Evolutionary conservation across 2,888 invertebrate species (phyloP).

Genomic region (Troides oblongomaculatus): DNA sequence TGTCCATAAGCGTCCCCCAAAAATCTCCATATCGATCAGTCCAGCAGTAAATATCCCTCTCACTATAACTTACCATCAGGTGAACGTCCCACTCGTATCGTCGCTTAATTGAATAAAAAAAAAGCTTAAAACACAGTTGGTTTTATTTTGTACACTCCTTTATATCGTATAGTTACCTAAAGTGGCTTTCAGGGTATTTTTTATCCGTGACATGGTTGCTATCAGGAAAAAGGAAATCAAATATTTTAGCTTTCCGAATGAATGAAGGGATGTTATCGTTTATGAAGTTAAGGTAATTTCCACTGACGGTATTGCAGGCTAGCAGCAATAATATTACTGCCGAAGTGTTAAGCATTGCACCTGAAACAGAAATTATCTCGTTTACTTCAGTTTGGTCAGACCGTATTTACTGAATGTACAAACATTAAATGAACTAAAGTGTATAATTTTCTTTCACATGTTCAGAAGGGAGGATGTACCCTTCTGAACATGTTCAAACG

Average conservation of each 20-base stretch:
- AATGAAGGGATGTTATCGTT: slow-evolving; percentile 36
- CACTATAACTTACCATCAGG: too few species aligned
- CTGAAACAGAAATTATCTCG: slow-evolving; percentile 46
- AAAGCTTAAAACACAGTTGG: neutral
- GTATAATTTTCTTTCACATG: too few species aligned
- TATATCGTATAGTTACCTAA: slow-evolving; percentile 34
- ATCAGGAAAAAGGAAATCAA: slow-evolving; percentile 23
- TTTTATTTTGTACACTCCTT: neutral
- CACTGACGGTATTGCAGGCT: slow-evolving; percentile 39
- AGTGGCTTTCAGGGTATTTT: slow-evolving; percentile 53
- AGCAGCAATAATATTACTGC: slow-evolving; percentile 39
- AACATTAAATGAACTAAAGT: too few species aligned
- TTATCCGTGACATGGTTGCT: slow-evolving; percentile 36
- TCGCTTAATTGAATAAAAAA: too few species aligned
- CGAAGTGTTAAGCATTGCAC: slow-evolving; percentile 39
- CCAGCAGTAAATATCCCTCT: too few species aligned
- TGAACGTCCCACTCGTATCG: too few species aligned
- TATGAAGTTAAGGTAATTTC: slow-evolving; percentile 36
- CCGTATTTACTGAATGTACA: too few species aligned
- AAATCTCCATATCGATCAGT: too few species aligned
- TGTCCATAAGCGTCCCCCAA: too few species aligned
- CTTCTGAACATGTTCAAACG: too few species aligned
- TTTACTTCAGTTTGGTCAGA: too few species aligned
- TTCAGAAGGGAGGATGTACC: too few species aligned
- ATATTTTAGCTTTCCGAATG: slow-evolving; percentile 32